phyloP scores from a whole-genome alignment of 2,888 invertebrate genomes.

The Lithophane socia region DNA sequence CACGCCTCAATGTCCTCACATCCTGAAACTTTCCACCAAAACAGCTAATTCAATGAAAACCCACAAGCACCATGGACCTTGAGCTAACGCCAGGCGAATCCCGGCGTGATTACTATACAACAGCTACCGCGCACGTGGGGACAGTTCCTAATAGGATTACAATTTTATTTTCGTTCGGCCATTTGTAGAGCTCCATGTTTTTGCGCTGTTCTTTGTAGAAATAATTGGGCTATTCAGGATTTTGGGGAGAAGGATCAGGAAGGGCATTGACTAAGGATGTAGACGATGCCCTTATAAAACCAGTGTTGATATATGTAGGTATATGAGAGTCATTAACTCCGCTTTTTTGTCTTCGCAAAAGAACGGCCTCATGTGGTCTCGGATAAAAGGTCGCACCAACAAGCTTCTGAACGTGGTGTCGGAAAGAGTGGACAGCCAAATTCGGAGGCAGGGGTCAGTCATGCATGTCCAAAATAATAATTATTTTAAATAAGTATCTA shows the following conservation, averaged over 20 bases:
- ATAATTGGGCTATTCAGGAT: constrained; percentile 23
- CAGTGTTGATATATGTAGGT: background rate
- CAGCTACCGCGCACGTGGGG: constrained; percentile 44
- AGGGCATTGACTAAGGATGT: background rate
- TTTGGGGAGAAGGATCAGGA: background rate
- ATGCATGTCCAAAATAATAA: no score
- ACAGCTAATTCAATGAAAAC: constrained; percentile 65
- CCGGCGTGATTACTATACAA: constrained; percentile 52
- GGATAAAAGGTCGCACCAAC: no score
- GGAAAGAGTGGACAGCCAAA: no score
- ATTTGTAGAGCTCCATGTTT: constrained; percentile 8
- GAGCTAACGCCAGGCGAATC: constrained; percentile 39
- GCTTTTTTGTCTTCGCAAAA: no score
- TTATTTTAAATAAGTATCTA: no score
- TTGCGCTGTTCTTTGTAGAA: constrained; percentile 25
- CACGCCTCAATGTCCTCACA: background rate
- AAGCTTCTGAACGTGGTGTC: no score
- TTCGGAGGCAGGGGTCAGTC: no score
- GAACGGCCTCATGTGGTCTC: no score
- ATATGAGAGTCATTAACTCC: background rate
- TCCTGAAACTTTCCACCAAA: constrained; percentile 19
- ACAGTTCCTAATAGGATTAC: constrained; percentile 59
- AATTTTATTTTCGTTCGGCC: constrained; percentile 49
- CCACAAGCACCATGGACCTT: constrained; percentile 64
- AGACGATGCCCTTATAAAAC: background rate